Base-by-base conservation (phyloP, 2,888 invertebrate species). In the Osmoderma eremita region DNA sequence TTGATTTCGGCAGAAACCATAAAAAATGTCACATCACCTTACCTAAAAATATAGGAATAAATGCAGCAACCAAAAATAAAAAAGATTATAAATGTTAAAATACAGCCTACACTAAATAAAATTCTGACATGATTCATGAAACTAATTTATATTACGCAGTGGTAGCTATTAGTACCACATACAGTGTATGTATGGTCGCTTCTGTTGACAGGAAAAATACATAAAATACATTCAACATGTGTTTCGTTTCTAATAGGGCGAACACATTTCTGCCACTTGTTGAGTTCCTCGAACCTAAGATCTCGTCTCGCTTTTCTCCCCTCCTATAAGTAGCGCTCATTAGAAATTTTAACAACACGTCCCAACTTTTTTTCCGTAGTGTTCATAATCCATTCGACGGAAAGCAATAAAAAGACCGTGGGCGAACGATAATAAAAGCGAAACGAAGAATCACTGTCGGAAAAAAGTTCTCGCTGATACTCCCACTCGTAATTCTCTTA, bases 221-320 rank as follows among this genome's bases (percentile, higher is more conserved):
- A 56, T 56, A 56, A 56, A 56, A 56, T 18, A 39, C 54, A 56
- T 56, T 56, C 39, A 56, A 56, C 54, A 56, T 56, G 54, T 56
- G 54, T 56, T 56, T 56, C 3, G 54, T 20, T 56, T 56, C 54
- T 18, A 39, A 56, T 39, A 13, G 54, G 54, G 20, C 54, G 41
- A 38, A 56, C 54, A 56, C 13, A 56, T 56, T 56, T 56, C 54
- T 22, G 54, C 54, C 54, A 56, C 54, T 56, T 56, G 54, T 56
- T 56, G 54, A 56, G 41, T 56, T 56, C 54, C 54, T 56, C 39
- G 54, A 41, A 56, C 39, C 38, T 13, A 39, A 15, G 41, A 20
- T n/a, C 39, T 36, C 22, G 18, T 41, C 13, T 56, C 39, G 39
- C 20, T 39, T 15, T 41, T 39, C 38, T 41, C 39, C 41, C 39